Evolutionary conservation across 2,797 vertebrate genomes (phyloP).

Genomic region (Buphagus erythrorhynchus): DNA sequence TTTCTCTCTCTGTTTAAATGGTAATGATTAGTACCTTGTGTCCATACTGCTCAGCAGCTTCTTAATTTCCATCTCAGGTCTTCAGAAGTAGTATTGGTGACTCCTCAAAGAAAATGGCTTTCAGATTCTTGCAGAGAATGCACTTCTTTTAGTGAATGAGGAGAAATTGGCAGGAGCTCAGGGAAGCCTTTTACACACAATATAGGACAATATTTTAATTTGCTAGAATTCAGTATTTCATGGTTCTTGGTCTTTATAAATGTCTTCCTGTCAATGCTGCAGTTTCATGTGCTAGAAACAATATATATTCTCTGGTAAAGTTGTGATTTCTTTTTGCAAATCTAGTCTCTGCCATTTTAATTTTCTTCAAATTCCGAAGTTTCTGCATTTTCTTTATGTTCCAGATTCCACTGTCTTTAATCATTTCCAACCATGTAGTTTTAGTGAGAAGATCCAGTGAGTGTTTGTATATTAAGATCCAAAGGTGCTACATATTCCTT

Average conservation of each 20-base stretch:
- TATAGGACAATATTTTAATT: background rate
- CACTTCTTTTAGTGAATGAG: background rate
- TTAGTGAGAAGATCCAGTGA: background rate
- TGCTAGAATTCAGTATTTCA: background rate
- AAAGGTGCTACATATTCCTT: background rate
- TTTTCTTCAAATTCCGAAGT: background rate
- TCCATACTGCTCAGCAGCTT: background rate
- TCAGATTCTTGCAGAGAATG: background rate
- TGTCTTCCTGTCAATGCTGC: background rate
- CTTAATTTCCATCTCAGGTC: background rate
- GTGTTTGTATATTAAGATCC: background rate
- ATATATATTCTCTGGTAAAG: background rate
- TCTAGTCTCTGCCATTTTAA: background rate
- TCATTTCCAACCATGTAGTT: background rate
- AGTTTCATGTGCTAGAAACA: background rate
- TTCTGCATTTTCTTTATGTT: background rate
- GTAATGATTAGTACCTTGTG: rapidly evolving
- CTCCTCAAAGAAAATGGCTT: background rate
- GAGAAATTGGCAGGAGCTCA: background rate
- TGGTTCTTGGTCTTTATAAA: background rate
- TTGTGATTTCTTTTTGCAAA: background rate
- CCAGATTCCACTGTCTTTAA: background rate
- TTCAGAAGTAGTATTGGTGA: background rate
- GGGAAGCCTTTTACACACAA: background rate
- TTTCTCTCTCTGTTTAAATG: background rate